A percentile compares a stretch with the other conserved stretches of the same genome.
phyloP scores from a whole-genome alignment of 2,888 invertebrate genomes.

The Abscondita cerata region DNA sequence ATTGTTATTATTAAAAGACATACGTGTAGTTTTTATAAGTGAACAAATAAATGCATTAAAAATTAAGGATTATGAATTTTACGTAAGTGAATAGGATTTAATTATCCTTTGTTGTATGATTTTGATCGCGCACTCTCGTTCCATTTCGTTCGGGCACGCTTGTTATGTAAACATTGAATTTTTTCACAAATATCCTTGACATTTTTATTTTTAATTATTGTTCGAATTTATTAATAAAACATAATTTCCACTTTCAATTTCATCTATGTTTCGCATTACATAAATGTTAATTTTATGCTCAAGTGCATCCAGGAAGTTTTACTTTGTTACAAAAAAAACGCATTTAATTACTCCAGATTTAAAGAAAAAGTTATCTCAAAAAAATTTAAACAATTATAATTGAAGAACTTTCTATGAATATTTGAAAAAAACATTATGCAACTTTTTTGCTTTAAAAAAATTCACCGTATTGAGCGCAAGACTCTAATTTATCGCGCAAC shows the following conservation, averaged over 20 bases:
- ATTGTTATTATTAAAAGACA: too few relatives aligned
- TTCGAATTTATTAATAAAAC: not conserved
- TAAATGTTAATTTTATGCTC: conserved; percentile 22
- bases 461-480: too few relatives aligned
- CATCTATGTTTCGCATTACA: conserved; percentile 6
- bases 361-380: too few relatives aligned
- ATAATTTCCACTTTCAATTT: not conserved
- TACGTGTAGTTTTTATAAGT: conserved; percentile 9
- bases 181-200: conserved; percentile 25
- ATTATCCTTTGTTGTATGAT: conserved; percentile 49
- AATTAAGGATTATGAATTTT: conserved; percentile 23
- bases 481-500: too few relatives aligned
- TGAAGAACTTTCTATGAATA: too few relatives aligned
- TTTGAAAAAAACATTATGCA: too few relatives aligned
- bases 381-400: too few relatives aligned
- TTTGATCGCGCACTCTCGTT: conserved; percentile 35
- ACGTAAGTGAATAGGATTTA: conserved; percentile 24
- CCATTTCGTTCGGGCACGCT: conserved; percentile 41
- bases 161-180: conserved; percentile 53
- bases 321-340: too few relatives aligned
- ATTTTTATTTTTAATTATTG: conserved; percentile 9
- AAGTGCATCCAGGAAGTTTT: conserved; percentile 20
- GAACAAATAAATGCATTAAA: conserved; percentile 8
- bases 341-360: too few relatives aligned
- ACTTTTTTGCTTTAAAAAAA: too few relatives aligned